Conservation (phyloP, 2,888 invertebrate species). For the Tricholauxania praeusta region DNA sequence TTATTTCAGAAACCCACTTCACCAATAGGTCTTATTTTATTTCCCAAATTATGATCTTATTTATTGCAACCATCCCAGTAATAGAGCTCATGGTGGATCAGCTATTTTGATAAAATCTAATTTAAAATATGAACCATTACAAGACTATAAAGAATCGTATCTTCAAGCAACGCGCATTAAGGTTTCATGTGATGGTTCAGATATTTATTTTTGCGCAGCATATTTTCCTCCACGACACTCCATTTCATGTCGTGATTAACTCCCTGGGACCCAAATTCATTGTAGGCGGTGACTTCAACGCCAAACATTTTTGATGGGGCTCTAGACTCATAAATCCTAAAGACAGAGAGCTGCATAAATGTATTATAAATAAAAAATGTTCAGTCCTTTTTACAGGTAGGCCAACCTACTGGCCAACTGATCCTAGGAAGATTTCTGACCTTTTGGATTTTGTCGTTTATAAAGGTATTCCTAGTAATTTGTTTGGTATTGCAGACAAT, state of each 20-base stretch:
- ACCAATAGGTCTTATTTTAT: too few species aligned
- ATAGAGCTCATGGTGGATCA: too few species aligned
- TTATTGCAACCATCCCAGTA: too few species aligned
- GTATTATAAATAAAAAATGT: constrained; percentile 31
- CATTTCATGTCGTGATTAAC: constrained; percentile 22
- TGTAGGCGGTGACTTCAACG: constrained; percentile 41
- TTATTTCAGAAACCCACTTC: too few species aligned
- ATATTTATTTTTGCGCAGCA: background rate
- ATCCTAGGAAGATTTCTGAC: too few species aligned
- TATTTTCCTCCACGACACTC: constrained; percentile 24
- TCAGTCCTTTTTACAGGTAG: constrained; percentile 36
- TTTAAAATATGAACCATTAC: background rate
- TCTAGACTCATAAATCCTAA: constrained; percentile 37
- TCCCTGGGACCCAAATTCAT: constrained; percentile 34
- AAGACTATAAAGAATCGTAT: background rate
- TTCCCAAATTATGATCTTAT: too few species aligned
- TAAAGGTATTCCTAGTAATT: too few species aligned
- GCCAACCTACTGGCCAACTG: constrained; percentile 44
- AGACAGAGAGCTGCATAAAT: constrained; percentile 36
- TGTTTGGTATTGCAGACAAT: too few species aligned
- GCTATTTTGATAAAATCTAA: too few species aligned
- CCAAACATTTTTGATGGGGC: constrained; percentile 41
- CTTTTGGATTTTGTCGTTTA: too few species aligned
- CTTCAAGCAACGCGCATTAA: constrained; percentile 35
- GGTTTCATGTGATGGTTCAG: constrained; percentile 8